phyloP scores from a whole-genome alignment of 2,113 vertebrate species.

The Barbus barbus region DNA sequence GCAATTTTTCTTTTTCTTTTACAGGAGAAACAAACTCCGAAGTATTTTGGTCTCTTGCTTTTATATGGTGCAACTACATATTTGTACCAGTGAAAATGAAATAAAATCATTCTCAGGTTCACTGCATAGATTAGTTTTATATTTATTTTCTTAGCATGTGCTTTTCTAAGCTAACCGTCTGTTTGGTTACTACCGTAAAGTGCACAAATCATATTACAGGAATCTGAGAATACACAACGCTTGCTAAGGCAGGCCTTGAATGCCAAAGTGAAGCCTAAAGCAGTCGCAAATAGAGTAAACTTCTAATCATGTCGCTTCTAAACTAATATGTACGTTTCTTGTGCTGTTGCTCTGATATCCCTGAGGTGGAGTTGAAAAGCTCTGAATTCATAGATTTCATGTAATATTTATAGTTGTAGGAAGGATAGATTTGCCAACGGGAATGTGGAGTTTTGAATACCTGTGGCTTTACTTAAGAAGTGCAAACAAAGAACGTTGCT shows the following conservation, averaged over 20 bases:
- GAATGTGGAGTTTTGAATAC: constrained; percentile 35
- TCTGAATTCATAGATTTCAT: background rate
- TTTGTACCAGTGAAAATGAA: background rate
- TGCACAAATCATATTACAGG: background rate
- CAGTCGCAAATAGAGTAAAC: background rate
- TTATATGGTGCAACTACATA: background rate
- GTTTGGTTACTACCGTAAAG: background rate
- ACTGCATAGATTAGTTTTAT: background rate
- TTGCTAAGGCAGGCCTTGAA: background rate
- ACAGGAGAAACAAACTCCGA: background rate
- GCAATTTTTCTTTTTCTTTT: too few relatives aligned
- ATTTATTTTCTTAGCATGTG: background rate
- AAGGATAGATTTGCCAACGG: background rate
- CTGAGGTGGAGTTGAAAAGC: constrained; percentile 14
- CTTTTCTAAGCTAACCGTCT: background rate
- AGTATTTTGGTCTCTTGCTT: background rate
- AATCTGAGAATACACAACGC: background rate
- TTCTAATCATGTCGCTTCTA: background rate
- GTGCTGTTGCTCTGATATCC: constrained; percentile 9
- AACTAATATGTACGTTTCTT: constrained; percentile 30
- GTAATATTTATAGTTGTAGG: constrained; percentile 4
- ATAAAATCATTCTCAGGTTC: too few relatives aligned
- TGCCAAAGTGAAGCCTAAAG: background rate
- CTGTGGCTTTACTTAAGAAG: constrained; percentile 38
- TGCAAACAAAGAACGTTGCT: constrained; percentile 28